Evolutionary conservation across 2,888 invertebrate genomes (phyloP), one percentile per base, ranked within the genome.

Genomic region (Netelia melanura): DNA sequence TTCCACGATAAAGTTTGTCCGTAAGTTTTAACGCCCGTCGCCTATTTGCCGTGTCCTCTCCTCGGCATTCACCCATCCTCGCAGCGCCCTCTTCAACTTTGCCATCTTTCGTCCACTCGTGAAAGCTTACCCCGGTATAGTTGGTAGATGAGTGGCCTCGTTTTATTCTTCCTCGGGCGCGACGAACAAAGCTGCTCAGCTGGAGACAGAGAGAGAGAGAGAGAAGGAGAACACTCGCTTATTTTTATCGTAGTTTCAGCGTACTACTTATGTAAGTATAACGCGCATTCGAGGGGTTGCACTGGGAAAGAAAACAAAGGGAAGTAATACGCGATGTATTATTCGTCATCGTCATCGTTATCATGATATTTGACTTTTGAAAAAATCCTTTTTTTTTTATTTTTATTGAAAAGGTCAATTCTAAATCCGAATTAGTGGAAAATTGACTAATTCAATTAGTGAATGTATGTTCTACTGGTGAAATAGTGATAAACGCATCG

Each of bases 61-160:
- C 30, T 30, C 43, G 14, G 14, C 25, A 21, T 17, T n/a, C 21
- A 10, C 67, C 14, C 44, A 48, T 21, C 44, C 14, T 14, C 44
- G 25, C 11, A 17, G 30, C 23, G 61, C 25, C 11, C n/a, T 56
- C 58, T 21, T 43, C 54, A 38, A 43, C 23, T 61, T 61, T 17
- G 14, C 21, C 21, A 77, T 77, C 43, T 67, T 67, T 30, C 58
- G 9, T 44, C 54, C 76, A 10, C 44, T 48, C 64, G 54, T 64
- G 64, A 64, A 75, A 75, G 65, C 71, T 58, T 14, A 64, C 52
- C 38, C 14, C 62, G 56, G 52, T 23, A 21, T 23, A 67, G 48
- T 21, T 78, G 62, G 64, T 65, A 71, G 78, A 65, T 78, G 81
- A 85, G 81, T 78, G 75, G 74, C 78, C 74, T 74, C 78, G 58